These are phyloP conservation scores for Forbesichthys agassizii DNA, from an alignment of 2,113 vertebrate genomes.

Conservation along the genomic window DNA sequence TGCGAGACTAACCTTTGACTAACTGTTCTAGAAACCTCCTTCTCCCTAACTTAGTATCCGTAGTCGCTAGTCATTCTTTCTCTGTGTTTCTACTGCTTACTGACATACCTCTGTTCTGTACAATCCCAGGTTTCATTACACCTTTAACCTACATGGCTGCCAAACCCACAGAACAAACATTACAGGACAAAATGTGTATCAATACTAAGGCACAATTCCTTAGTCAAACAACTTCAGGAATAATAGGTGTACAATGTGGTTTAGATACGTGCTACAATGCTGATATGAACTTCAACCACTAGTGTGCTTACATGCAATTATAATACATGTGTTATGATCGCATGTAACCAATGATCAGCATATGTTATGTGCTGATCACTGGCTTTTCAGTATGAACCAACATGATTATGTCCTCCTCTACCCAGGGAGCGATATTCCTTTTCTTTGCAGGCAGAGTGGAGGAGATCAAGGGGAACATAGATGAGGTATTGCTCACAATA, in stretches of 20 bases:
- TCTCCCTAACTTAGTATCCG: no score
- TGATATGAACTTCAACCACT: neutral
- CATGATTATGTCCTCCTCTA: neutral
- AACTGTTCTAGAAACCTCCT: no score
- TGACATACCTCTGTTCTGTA: slow-evolving; percentile 18
- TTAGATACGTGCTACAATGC: neutral
- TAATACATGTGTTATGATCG: neutral
- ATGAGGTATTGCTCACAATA: slow-evolving; percentile 68
- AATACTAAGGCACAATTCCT: slow-evolving; percentile 8
- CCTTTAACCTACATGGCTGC: slow-evolving; percentile 47
- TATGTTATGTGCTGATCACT: no score
- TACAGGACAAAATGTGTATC: slow-evolving; percentile 25
- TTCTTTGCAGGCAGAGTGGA: slow-evolving; percentile 84
- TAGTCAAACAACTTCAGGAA: slow-evolving; percentile 29
- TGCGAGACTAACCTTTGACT: neutral
- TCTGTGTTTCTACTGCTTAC: neutral
- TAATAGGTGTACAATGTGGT: slow-evolving; percentile 1
- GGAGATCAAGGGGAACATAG: slow-evolving; percentile 84
- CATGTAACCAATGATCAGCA: no score
- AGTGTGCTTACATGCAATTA: neutral
- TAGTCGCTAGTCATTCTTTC: neutral
- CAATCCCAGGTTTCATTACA: slow-evolving; percentile 37
- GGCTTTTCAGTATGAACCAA: neutral
- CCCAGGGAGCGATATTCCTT: slow-evolving; percentile 82
- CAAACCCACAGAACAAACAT: slow-evolving; percentile 67